Conservation (phyloP, 2,888 invertebrate species). For the Aporophyla nigra region DNA sequence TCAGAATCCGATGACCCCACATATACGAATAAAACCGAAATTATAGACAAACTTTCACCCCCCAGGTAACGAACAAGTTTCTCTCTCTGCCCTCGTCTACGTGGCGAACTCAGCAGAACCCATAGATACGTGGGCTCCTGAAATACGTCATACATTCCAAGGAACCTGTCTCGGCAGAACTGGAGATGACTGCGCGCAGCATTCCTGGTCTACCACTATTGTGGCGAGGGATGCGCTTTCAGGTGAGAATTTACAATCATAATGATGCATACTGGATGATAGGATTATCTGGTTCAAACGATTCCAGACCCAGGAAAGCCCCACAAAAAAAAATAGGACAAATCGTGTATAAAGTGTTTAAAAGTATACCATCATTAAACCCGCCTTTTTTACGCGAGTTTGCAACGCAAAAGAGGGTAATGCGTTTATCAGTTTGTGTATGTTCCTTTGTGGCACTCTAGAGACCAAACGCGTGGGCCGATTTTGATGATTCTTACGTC, state of each 20-base stretch:
- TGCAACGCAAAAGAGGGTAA: not conserved
- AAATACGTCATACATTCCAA: slow-evolving; percentile 92
- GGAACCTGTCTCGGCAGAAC: slow-evolving; percentile 91
- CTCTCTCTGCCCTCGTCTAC: slow-evolving; percentile 85
- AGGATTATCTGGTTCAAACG: too few relatives aligned
- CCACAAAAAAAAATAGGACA: too few relatives aligned
- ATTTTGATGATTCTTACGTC: not conserved
- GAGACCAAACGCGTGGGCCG: not conserved
- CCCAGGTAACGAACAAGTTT: slow-evolving; percentile 83
- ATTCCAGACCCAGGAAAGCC: too few relatives aligned
- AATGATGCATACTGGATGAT: not conserved
- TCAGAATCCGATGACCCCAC: too few relatives aligned
- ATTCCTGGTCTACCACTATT: slow-evolving; percentile 93
- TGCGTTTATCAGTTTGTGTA: not conserved
- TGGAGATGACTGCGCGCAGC: slow-evolving; percentile 91
- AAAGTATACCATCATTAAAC: too few relatives aligned
- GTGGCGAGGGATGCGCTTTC: slow-evolving; percentile 92
- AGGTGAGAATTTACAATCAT: slow-evolving; percentile 81
- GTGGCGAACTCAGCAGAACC: slow-evolving; percentile 75
- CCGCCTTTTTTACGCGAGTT: not conserved
- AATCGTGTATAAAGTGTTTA: too few relatives aligned
- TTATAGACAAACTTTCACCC: not conserved
- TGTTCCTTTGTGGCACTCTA: not conserved
- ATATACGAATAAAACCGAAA: not conserved
- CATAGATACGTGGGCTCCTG: slow-evolving; percentile 90